Evolutionary conservation across 2,113 vertebrate genomes (phyloP).

Genomic region (Oreochromis aureus): DNA sequence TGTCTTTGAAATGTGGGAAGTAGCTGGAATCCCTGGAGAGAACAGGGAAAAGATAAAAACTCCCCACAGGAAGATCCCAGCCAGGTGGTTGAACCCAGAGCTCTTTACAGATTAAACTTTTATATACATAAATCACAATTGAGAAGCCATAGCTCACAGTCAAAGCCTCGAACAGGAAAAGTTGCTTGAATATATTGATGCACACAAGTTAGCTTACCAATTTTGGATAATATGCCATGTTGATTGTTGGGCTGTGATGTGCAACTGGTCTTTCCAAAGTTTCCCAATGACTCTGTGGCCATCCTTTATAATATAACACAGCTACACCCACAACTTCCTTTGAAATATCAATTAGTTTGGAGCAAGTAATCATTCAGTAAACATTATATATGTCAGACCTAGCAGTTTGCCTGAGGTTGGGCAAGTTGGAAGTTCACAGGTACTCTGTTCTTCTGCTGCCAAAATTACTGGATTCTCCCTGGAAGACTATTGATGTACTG

Average conservation of each 20-base stretch:
- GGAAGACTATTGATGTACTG: background rate
- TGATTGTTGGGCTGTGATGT: background rate
- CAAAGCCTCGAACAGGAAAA: background rate
- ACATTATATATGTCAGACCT: background rate
- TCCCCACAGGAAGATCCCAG: background rate
- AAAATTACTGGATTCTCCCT: background rate
- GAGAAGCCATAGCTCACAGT: background rate
- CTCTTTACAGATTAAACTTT: background rate
- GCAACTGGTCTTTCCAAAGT: background rate
- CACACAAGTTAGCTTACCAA: background rate
- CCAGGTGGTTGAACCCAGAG: background rate
- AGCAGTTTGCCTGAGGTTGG: background rate
- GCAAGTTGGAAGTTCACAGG: background rate
- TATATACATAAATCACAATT: background rate
- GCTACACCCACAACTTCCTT: background rate
- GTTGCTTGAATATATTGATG: background rate
- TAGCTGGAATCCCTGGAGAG: background rate
- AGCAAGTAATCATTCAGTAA: background rate
- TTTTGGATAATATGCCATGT: background rate
- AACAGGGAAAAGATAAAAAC: background rate
- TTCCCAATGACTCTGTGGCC: background rate
- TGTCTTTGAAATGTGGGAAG: background rate
- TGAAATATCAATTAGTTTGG: background rate
- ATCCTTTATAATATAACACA: background rate
- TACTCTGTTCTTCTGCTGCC: background rate